Evolutionary conservation across 1,140 invertebrate genomes (phyloP).

Genomic region (Chrysopa pallens): DNA sequence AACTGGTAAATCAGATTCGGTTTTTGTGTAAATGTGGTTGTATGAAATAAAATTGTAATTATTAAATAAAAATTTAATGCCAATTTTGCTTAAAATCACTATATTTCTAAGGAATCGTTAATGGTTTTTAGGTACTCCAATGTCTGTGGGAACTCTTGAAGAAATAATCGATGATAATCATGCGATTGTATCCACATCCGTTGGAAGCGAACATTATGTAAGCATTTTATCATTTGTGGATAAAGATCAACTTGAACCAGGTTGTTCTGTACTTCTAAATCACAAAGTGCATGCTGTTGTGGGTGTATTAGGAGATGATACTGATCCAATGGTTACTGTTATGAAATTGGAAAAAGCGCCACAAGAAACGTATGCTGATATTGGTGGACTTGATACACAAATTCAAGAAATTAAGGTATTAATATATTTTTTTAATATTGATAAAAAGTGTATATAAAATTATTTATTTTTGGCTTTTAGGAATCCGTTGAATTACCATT

Average conservation of each 20-base stretch:
- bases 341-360: conserved; percentile 99
- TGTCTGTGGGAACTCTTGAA: conserved; percentile 98
- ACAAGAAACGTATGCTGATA: conserved; percentile 99
- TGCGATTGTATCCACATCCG: conserved; percentile 98
- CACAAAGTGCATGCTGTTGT: conserved; percentile 99
- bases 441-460: neutral
- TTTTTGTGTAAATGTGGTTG: no score
- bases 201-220: conserved; percentile 99
- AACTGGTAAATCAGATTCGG: no score
- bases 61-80: no score
- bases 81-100: no score
- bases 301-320: conserved; percentile 95
- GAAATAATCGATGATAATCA: conserved; percentile 99
- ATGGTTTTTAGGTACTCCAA: conserved; percentile 64
- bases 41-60: no score
- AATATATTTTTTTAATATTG: neutral
- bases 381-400: conserved; percentile 97
- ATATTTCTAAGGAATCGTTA: no score
- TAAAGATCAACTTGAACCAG: conserved; percentile 97
- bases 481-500: conserved; percentile 97
- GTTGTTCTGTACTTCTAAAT: conserved; percentile 95
- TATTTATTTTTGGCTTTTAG: neutral
- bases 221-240: conserved; percentile 99
- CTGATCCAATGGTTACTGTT: conserved; percentile 99
- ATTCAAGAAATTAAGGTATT: conserved; percentile 91